Conservation (phyloP, 2,888 invertebrate species). For the Blera fallax region DNA sequence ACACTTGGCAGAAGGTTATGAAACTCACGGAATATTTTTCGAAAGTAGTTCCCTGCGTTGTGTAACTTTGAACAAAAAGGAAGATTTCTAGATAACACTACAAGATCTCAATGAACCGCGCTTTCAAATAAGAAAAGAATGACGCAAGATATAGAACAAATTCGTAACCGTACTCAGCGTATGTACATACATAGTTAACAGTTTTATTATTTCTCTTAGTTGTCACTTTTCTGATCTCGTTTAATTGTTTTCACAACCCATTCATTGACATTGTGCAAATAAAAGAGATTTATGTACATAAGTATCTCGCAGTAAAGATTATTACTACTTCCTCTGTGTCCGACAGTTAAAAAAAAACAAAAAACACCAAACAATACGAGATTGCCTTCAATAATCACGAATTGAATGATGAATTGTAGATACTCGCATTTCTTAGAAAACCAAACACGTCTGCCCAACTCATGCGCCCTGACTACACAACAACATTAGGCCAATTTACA, state of each 20-base stretch:
- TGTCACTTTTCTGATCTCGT: not conserved
- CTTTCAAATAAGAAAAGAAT: not conserved
- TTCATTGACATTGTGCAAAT: not conserved
- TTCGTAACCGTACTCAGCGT: not conserved
- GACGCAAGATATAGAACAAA: not conserved
- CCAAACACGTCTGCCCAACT: slow-evolving; percentile 11
- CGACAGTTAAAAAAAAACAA: not conserved
- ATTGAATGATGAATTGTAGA: slow-evolving; percentile 4
- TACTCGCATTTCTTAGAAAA: slow-evolving; percentile 8
- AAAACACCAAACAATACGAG: not conserved
- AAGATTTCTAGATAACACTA: not conserved
- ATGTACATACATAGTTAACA: not conserved
- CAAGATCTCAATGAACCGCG: not conserved
- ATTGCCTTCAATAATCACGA: not conserved
- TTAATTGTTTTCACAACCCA: not conserved
- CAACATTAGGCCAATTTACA: slow-evolving; percentile 18
- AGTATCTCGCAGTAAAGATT: not conserved
- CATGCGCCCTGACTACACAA: slow-evolving; percentile 39
- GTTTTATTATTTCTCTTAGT: not conserved
- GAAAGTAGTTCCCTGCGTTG: no score
- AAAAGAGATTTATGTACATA: not conserved
- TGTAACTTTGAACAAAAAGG: no score
- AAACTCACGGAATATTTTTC: no score
- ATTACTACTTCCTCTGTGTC: not conserved
- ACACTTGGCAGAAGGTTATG: no score